Evolutionary conservation across 2,113 vertebrate genomes (phyloP), one percentile per base, ranked within the genome.

Genomic region (Mobula hypostoma): DNA sequence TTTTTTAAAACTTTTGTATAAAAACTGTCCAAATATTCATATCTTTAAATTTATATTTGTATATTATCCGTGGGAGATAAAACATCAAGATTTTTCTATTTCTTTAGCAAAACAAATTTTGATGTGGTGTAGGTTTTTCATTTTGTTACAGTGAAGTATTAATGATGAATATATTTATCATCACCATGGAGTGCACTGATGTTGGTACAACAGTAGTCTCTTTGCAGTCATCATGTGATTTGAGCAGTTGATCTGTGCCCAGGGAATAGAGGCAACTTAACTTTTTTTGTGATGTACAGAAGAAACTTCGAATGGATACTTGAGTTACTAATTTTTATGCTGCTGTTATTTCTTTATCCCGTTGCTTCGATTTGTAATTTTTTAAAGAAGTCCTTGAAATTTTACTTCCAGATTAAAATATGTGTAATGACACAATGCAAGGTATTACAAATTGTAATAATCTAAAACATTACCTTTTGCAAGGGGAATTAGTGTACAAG

Each of bases 11-110:
- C 29, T 74, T 93, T 93, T 93, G 91, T 93, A 93, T 21, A 93
- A 93, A 93, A 74, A 29, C 48, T 93, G 91, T 93, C 40, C 40
- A 93, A 93, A 93, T 74, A 93, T 72, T 93, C 36, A 56, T 72
- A 70, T 70, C 91, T 74, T 93, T 36, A 76, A 74, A 93, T 93
- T 74, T 93, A 93, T 93, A 93, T 93, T 93, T 93, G 91, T 93
- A 93, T 93, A 93, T 93, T 93, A 76, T 40, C 40, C 74, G 19
- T 92, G 36, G 72, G 61, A 88, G 72, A 74, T 74, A 63, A 74
- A 87, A 87, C 83, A 48, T 72, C 63, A 72, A 92, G 68, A 74
- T 93, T 93, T 72, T 93, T 93, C 91, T 93, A 93, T 70, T 93
- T 40, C 91, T 70, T 74, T 40, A 74, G 66, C 63, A 93, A 74